Conservation (phyloP, 2,888 invertebrate genomes). For the Empis livida region DNA sequence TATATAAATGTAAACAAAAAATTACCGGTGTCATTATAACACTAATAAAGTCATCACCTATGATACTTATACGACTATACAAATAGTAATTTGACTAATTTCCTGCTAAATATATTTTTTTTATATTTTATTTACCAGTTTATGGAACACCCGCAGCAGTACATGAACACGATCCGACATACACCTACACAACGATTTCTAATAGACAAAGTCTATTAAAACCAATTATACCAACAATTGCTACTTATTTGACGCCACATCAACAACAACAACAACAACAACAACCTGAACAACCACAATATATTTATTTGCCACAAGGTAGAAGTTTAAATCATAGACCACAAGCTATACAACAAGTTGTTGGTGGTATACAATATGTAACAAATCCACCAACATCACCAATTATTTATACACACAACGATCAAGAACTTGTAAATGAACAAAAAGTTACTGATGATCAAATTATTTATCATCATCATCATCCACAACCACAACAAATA, state of each 20-base stretch:
- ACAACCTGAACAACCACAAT: not conserved
- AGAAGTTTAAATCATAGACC: not conserved
- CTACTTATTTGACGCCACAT: slow-evolving; percentile 1
- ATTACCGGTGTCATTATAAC: slow-evolving; percentile 9
- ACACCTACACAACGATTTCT: no score
- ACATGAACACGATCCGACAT: not conserved
- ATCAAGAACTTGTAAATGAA: no score
- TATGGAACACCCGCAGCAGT: not conserved
- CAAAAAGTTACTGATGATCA: no score
- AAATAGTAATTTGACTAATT: not conserved
- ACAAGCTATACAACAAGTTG: no score
- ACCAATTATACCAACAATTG: not conserved
- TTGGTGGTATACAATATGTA: no score
- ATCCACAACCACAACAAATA: no score
- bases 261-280: slow-evolving; percentile 3
- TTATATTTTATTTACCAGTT: not conserved
- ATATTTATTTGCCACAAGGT: not conserved
- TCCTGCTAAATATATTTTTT: not conserved
- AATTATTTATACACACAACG: no score
- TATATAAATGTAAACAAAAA: not conserved
- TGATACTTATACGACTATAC: no score
- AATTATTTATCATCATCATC: no score
- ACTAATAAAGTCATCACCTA: not conserved
- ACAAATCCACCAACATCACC: no score
- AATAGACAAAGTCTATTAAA: not conserved